Percentiles rank a stretch among this genome's conserved stretches.
Conservation (phyloP, 92 coral and sea anemone genomes). For the Isaurus tuberculatus region DNA sequence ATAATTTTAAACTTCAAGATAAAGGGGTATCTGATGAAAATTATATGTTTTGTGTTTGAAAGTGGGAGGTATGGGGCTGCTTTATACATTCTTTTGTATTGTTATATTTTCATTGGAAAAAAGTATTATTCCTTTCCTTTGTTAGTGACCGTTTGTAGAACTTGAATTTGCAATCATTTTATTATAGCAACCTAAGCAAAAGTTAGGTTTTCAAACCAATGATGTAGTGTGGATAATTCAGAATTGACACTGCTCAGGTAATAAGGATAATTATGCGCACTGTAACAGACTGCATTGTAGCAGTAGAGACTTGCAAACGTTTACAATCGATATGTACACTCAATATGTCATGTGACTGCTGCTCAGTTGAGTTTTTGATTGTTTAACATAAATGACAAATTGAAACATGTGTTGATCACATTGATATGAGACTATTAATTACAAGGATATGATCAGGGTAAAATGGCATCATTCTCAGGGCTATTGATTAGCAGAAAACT, state of each 20-base stretch:
- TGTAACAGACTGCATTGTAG: slow-evolving; percentile 23
- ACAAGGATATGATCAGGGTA: not conserved
- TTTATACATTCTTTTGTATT: slow-evolving; percentile 31
- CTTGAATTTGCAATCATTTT: slow-evolving; percentile 19
- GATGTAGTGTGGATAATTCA: not conserved
- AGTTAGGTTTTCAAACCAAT: not conserved
- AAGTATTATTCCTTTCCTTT: slow-evolving; percentile 20
- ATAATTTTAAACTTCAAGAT: slow-evolving; percentile 19
- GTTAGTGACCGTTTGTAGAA: slow-evolving; percentile 27
- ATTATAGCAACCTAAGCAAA: not conserved
- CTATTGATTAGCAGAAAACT: slow-evolving; percentile 1
- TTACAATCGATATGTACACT: slow-evolving; percentile 16
- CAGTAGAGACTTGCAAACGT: slow-evolving; percentile 23
- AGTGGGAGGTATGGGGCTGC: not conserved
- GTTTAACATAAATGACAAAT: slow-evolving; percentile 11
- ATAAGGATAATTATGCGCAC: slow-evolving; percentile 18
- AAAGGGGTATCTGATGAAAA: slow-evolving; percentile 26
- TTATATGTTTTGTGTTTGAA: not conserved
- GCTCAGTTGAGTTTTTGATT: slow-evolving; percentile 19
- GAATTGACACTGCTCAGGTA: not conserved
- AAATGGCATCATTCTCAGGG: not conserved
- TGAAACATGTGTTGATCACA: not conserved
- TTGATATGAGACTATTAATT: not conserved
- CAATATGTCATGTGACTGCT: slow-evolving; percentile 23
- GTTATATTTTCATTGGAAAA: slow-evolving; percentile 33